Evolutionary conservation across 2,797 vertebrate species (phyloP), one percentile per base, ranked within the genome.

Genomic region (Epinephelus awoara): DNA sequence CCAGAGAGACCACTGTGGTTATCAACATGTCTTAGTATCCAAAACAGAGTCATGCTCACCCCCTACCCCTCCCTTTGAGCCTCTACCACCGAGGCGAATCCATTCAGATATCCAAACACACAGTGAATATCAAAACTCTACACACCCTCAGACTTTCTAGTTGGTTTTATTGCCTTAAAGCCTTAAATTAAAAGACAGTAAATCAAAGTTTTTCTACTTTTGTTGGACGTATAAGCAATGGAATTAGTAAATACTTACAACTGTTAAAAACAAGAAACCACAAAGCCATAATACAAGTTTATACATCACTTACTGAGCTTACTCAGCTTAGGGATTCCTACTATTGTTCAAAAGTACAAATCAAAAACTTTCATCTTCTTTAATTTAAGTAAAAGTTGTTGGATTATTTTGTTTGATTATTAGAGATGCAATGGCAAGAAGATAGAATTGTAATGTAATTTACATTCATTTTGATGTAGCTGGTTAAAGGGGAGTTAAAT

Each of bases 1-100:
- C 87, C 92, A 84, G 89, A 51, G 59, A 89, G 87, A 85, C 88
- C 74, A 59, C 83, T 86, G 84, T 61, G 90, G 89, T 89, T 77
- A 83, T 83, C 64, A 56, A 84, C 76, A 72, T 75, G 83, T 78
- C 87, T 89, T 59, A 83, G 89, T 91, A 88, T 91, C 88, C 90
- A 85, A 92, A 94, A 92, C 88, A 92, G 59, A 67, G 85, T 82
- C 78, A 51, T 72, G 73, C 68, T 50, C 71, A n/a, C 49, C 67
- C 57, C 12, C 40, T 51, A 40, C 68, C 65, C 56, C 75, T 15
- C 64, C 64, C 40, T 61, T 65, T 4, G 25, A 55, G 67, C 61
- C 85, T 51, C 29, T 75, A 77, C 77, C 75, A 52, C 82, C 4
- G 51, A 63, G 25, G 23, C 38, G 67, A 85, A 72, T 57, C 66